Percentiles rank a stretch among this genome's conserved stretches.
These are phyloP conservation scores for Sus cebifrons DNA, from an alignment of 2,797 vertebrate genomes.

Conservation along the genomic window DNA sequence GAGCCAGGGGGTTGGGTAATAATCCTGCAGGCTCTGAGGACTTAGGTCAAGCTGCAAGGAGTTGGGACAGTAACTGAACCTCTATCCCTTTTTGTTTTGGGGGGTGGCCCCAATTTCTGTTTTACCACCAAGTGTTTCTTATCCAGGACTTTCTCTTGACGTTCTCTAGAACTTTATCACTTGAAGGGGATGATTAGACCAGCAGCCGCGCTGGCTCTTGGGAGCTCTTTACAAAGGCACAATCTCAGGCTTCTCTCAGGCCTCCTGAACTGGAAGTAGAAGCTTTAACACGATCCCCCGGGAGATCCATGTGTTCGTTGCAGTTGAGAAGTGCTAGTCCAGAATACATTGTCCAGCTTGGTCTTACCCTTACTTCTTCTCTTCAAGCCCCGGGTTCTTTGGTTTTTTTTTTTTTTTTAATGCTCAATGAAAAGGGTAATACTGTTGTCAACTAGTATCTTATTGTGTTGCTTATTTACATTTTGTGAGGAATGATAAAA, in stretches of 20 bases:
- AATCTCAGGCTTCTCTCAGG: background rate
- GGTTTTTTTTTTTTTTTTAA: background rate
- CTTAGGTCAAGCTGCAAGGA: background rate
- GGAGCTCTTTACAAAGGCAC: background rate
- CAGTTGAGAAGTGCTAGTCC: background rate
- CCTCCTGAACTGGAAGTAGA: background rate
- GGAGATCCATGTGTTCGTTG: background rate
- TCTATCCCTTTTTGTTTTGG: background rate
- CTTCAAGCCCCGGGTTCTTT: background rate
- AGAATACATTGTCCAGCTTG: background rate
- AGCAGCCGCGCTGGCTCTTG: background rate
- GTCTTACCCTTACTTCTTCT: background rate
- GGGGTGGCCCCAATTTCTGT: background rate
- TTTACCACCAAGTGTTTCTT: background rate
- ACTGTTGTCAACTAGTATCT: background rate
- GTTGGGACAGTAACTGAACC: background rate
- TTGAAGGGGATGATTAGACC: background rate
- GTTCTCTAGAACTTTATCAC: background rate
- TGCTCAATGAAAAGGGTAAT: background rate
- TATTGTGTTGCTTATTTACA: background rate
- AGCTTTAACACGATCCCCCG: constrained; percentile 5
- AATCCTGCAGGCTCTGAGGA: background rate
- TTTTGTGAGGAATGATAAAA: constrained; percentile 55
- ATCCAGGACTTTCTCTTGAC: background rate
- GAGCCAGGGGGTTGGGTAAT: constrained; percentile 5